Evolutionary conservation across 2,888 invertebrate species (phyloP).

Genomic region (Scrobipalpa costella): DNA sequence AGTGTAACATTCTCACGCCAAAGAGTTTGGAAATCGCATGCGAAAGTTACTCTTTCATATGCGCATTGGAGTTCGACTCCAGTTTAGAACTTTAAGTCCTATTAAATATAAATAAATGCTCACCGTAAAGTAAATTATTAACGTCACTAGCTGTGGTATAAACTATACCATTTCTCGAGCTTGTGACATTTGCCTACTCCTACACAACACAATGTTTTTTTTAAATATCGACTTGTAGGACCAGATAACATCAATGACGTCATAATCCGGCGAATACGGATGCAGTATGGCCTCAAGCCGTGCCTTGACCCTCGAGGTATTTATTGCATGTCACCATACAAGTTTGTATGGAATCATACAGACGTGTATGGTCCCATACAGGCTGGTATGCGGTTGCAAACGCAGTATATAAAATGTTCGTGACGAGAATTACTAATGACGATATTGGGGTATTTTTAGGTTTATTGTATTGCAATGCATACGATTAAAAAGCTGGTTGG

Average conservation of each 20-base stretch:
- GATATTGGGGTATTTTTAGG: too few species aligned
- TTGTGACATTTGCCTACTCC: background rate
- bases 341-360: too few species aligned
- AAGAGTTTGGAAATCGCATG: too few species aligned
- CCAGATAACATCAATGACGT: background rate
- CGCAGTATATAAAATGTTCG: background rate
- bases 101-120: too few species aligned
- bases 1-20: too few species aligned
- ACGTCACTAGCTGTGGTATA: background rate
- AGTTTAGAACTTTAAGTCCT: too few species aligned
- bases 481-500: too few species aligned
- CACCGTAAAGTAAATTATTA: too few species aligned
- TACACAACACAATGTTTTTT: background rate
- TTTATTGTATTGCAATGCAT: too few species aligned
- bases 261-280: background rate
- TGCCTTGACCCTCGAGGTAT: conserved; percentile 16
- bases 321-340: conserved; percentile 9
- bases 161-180: background rate
- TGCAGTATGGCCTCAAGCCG: conserved; percentile 7
- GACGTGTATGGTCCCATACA: background rate
- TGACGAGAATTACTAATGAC: background rate
- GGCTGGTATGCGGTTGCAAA: background rate
- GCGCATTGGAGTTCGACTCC: too few species aligned
- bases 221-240: background rate
- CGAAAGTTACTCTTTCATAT: too few species aligned